Evolutionary conservation across 2,113 vertebrate genomes (phyloP), one percentile per base, ranked within the genome.

Genomic region (Muntiacus reevesi): DNA sequence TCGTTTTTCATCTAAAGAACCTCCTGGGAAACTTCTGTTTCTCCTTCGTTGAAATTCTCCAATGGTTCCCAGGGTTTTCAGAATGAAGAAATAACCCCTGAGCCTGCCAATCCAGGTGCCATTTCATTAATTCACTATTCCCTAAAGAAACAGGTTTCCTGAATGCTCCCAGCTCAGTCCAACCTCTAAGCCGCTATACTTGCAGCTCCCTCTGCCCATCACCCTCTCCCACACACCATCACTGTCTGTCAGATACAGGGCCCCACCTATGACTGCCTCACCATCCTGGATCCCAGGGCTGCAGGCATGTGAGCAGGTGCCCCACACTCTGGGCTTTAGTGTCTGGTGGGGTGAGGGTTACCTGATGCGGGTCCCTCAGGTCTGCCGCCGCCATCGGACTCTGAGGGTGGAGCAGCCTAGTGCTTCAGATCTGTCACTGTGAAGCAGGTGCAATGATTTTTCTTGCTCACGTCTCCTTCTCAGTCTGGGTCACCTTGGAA

Each of bases 251-350:
- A 79, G 43, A 79, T 7, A 36, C 3, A 55, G 14, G 3, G 36
- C 13, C 40, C 28, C 23, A 33, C 2, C 28, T 45, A 33, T 0
- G 33, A 7, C 13, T 4, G 2, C 40, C 47, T 47, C 28, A 1
- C 17, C 2, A 7, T 14, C 43, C 27, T 3, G 57, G 52, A 36
- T 7, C 1, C 55, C 5, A 3, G 71, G 21, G 36, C 74, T 9
- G 21, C 11, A 47, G 86, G 47, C 28, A 9, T 2, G 15, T 4
- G 28, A 47, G 11, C 54, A 28, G 47, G 47, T 0, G 7, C 11
- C n/a, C 7, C 3, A 1, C 10, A 11, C 16, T 40, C 1, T 6
- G 79, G 27, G 12, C 33, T 27, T 15, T 5, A 12, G 11, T 9
- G 52, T 40, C 60, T 21, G n/a, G 45, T 6, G 25, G 45, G 11